Evolutionary conservation across 2,797 vertebrate genomes (phyloP).

Genomic region (Champsocephalus esox): DNA sequence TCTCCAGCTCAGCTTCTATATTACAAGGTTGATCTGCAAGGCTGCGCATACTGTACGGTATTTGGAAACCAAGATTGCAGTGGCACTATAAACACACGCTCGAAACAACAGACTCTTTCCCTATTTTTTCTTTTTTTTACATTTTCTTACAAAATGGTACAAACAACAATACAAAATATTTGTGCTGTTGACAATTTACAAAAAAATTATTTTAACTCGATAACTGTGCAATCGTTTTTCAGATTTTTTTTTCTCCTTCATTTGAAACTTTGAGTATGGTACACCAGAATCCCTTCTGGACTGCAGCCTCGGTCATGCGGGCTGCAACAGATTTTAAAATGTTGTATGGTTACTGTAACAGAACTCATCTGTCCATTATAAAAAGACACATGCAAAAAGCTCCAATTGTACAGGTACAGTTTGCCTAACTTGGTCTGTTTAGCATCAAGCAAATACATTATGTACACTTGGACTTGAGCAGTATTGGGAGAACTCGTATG

Average conservation of each 20-base stretch:
- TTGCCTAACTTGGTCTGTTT: constrained; percentile 78
- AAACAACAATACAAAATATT: constrained; percentile 99
- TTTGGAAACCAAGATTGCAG: constrained; percentile 89
- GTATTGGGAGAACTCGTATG: constrained; percentile 43
- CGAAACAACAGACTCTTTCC: constrained; percentile 87
- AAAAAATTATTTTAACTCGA: constrained; percentile 86
- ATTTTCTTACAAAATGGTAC: constrained; percentile 98
- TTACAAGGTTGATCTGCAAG: constrained; percentile 90
- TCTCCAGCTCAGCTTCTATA: constrained; percentile 87
- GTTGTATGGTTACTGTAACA: constrained; percentile 81
- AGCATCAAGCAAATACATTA: constrained; percentile 87
- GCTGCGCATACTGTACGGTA: constrained; percentile 85
- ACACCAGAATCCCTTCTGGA: constrained; percentile 84
- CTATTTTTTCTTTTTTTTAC: constrained; percentile 69
- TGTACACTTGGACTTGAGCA: constrained; percentile 81
- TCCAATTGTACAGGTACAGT: constrained; percentile 82
- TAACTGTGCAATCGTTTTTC: constrained; percentile 84
- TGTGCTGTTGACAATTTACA: constrained; percentile 99
- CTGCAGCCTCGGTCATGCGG: constrained; percentile 90
- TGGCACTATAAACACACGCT: constrained; percentile 93
- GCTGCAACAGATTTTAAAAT: constrained; percentile 84
- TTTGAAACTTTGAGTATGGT: constrained; percentile 82
- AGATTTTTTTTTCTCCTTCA: constrained; percentile 46
- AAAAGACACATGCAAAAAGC: constrained; percentile 94
- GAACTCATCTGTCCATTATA: constrained; percentile 86